A percentile compares a stretch with the other conserved stretches of the same genome.
Conservation (phyloP, 2,797 vertebrate species). For the Salmo trutta region DNA sequence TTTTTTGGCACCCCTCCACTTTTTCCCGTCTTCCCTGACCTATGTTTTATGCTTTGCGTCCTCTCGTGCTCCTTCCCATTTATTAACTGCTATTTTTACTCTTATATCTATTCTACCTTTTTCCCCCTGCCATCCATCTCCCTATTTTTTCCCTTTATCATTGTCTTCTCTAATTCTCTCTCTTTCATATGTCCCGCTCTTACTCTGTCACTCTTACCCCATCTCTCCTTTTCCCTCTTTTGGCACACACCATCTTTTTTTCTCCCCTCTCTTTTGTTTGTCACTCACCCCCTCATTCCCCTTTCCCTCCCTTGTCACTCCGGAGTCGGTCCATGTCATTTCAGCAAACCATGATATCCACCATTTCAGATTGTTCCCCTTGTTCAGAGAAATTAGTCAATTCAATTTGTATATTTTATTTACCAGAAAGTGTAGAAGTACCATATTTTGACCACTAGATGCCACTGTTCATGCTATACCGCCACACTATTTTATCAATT, state of each 20-base stretch:
- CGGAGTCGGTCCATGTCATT: too few species aligned
- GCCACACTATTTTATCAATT: too few species aligned
- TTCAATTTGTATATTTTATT: too few species aligned
- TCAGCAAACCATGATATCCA: too few species aligned
- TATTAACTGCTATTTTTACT: neutral
- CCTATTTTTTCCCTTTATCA: neutral
- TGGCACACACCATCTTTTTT: neutral
- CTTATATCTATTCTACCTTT: neutral
- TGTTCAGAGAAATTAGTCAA: too few species aligned
- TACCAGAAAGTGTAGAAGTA: too few species aligned
- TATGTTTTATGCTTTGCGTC: neutral
- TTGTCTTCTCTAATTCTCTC: neutral
- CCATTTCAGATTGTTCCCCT: too few species aligned
- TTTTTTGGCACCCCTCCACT: conserved; percentile 27
- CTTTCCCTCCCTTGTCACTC: neutral
- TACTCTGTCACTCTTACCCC: neutral
- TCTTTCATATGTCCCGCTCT: neutral
- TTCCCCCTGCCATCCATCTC: neutral
- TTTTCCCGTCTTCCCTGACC: neutral
- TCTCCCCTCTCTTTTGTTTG: neutral
- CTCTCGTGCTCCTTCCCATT: conserved; percentile 21
- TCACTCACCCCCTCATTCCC: neutral
- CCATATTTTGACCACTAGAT: too few species aligned
- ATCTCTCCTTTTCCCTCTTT: neutral
- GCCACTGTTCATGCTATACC: too few species aligned